Evolutionary conservation across 2,888 invertebrate genomes (phyloP).

Genomic region (Clostera curtula): DNA sequence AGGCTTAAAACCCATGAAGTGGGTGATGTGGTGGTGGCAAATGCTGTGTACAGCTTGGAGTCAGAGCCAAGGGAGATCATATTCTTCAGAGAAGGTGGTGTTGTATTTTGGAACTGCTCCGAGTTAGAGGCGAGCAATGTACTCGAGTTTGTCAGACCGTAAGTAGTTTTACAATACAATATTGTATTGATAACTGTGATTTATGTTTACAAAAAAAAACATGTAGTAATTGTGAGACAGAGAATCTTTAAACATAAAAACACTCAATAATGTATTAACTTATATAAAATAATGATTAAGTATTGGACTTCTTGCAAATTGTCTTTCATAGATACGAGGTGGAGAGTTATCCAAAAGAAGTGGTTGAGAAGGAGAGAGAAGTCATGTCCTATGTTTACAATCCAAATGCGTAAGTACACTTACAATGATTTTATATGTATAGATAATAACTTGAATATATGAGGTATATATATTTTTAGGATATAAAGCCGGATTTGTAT

Average conservation of each 20-base stretch:
- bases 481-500: too few species aligned
- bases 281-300: too few species aligned
- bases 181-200: too few species aligned
- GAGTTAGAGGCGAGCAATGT: slow-evolving; percentile 87
- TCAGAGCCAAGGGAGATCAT: slow-evolving; percentile 88
- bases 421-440: too few species aligned
- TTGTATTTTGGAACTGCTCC: slow-evolving; percentile 93
- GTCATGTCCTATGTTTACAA: slow-evolving; percentile 86
- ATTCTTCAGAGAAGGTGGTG: slow-evolving; percentile 92
- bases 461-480: too few species aligned
- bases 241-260: too few species aligned
- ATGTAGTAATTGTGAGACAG: too few species aligned
- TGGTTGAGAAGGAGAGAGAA: slow-evolving; percentile 87
- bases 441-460: too few species aligned
- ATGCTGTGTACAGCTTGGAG: slow-evolving; percentile 88
- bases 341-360: slow-evolving; percentile 79
- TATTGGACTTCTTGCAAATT: too few species aligned
- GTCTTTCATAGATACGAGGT: slow-evolving; percentile 50
- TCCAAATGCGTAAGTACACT: slow-evolving; percentile 55
- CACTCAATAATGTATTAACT: too few species aligned
- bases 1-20: slow-evolving; percentile 69
- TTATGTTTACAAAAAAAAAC: too few species aligned
- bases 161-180: slow-evolving; percentile 11
- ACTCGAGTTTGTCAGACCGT: slow-evolving; percentile 80
- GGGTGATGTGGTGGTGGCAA: slow-evolving; percentile 86